Conservation (phyloP, 2,888 invertebrate genomes). For the Camponotus fellah region DNA sequence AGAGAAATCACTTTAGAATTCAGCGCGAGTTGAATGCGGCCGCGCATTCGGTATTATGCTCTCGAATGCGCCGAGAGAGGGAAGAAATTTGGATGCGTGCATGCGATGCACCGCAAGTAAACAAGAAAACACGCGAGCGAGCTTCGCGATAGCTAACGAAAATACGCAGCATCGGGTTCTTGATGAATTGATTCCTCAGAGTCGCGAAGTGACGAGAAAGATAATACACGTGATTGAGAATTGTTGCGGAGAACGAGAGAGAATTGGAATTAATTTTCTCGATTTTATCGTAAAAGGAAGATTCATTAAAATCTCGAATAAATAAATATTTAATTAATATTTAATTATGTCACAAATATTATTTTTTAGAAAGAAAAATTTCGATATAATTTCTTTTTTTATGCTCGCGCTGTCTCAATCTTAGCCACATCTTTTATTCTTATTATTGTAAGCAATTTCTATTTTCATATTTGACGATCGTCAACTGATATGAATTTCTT, state of each 20-base stretch:
- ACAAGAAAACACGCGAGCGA: constrained; percentile 28
- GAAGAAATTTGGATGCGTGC: constrained; percentile 14
- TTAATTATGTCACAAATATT: background rate
- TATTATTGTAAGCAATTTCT: background rate
- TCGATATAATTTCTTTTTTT: background rate
- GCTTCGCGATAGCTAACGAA: background rate
- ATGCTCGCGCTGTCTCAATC: background rate
- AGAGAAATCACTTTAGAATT: constrained; percentile 28
- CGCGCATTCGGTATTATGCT: constrained; percentile 18
- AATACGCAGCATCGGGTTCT: background rate
- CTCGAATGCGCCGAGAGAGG: constrained; percentile 8
- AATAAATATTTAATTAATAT: background rate
- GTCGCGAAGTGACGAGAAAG: background rate
- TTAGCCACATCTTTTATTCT: background rate
- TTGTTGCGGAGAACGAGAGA: background rate
- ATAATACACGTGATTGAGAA: background rate
- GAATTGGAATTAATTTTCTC: background rate
- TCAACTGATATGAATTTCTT: background rate
- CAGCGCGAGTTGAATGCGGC: constrained; percentile 24
- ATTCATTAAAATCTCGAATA: background rate
- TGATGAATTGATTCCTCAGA: background rate
- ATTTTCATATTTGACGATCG: background rate
- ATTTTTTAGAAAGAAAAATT: background rate
- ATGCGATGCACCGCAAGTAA: constrained; percentile 23
- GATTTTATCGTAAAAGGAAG: background rate